phyloP scores from a whole-genome alignment of 2,113 vertebrate genomes.

The Oenanthe melanoleuca region DNA sequence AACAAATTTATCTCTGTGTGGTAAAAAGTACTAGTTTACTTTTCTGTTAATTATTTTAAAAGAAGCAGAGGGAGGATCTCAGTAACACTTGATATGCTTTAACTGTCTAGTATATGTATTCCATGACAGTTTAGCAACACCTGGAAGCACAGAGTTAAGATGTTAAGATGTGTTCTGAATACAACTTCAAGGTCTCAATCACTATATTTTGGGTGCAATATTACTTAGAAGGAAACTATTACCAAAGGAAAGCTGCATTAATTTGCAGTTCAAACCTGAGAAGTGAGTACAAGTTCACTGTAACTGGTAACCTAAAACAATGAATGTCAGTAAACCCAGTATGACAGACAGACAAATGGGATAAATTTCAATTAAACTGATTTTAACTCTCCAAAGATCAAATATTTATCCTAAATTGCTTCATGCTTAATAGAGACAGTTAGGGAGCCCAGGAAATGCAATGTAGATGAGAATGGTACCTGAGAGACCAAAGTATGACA shows the following conservation, averaged over 20 bases:
- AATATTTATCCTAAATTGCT: neutral
- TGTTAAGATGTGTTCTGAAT: neutral
- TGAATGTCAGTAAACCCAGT: neutral
- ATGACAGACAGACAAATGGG: neutral
- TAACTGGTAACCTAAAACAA: neutral
- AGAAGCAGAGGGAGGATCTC: neutral
- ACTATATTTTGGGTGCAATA: neutral
- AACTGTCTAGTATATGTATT: neutral
- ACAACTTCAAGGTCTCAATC: neutral
- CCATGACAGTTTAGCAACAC: neutral
- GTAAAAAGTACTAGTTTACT: neutral
- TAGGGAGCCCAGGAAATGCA: neutral
- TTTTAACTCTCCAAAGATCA: neutral
- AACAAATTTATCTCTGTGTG: neutral
- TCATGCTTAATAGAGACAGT: neutral
- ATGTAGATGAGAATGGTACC: neutral
- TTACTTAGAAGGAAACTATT: neutral
- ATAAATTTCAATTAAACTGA: neutral
- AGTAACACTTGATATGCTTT: neutral
- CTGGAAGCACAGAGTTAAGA: neutral
- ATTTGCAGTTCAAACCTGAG: neutral
- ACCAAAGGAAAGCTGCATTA: neutral
- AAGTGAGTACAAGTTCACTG: neutral
- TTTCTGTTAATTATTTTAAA: neutral
- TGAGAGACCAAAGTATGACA: neutral